Percentiles rank a stretch among this genome's conserved stretches.
These are phyloP conservation scores for Orthosia cruda DNA, from an alignment of 2,888 invertebrate species.

Conservation along the genomic window DNA sequence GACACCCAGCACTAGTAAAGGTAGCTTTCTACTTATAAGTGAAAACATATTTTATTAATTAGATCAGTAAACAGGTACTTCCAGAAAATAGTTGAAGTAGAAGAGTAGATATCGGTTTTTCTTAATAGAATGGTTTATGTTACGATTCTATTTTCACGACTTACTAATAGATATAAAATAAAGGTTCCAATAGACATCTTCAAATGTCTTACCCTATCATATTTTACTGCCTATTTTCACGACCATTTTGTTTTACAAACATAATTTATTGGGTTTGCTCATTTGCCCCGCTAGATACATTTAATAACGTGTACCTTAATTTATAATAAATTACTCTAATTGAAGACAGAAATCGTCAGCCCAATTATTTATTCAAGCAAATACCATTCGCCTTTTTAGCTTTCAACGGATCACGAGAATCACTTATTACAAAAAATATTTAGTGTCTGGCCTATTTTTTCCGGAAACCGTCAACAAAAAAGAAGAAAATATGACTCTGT, in stretches of 20 bases:
- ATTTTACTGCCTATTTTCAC: not conserved
- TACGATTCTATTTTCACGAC: not conserved
- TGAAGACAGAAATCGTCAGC: not conserved
- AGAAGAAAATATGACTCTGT: not conserved
- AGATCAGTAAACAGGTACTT: too few species aligned
- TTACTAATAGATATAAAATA: not conserved
- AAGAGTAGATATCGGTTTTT: not conserved
- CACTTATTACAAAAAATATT: slow-evolving; percentile 1
- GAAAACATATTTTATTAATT: too few species aligned
- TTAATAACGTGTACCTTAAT: not conserved
- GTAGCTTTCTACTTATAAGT: too few species aligned
- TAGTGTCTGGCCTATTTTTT: slow-evolving; percentile 3
- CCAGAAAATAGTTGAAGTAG: too few species aligned
- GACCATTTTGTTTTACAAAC: not conserved
- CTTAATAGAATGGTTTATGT: not conserved
- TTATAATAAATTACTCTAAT: not conserved
- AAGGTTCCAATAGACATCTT: not conserved
- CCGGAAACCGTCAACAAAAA: not conserved
- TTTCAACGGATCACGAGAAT: slow-evolving; percentile 22
- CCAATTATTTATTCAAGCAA: slow-evolving; percentile 23
- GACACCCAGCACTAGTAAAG: too few species aligned
- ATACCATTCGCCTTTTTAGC: slow-evolving; percentile 4
- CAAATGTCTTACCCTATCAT: not conserved
- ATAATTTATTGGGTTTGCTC: slow-evolving; percentile 30
- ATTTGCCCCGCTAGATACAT: not conserved